Evolutionary conservation across 92 coral and sea anemone species (phyloP), one percentile per base, ranked within the genome.

Genomic region (Scolanthus callimorphus): DNA sequence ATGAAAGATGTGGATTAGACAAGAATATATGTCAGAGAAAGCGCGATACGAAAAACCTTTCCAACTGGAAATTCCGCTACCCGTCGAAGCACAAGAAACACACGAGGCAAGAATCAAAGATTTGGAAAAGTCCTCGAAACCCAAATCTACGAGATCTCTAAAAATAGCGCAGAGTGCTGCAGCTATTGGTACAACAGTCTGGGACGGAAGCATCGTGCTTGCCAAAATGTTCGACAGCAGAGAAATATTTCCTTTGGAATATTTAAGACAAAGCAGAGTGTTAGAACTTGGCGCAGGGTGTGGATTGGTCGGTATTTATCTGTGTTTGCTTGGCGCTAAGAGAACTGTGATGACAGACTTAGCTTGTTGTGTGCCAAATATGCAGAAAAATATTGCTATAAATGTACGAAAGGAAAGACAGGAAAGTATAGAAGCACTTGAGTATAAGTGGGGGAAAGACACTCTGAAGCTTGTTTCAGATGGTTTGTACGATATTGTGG

Each of bases 141-240:
- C 20, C 38, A 19, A 15, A 13, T 23, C 34, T 1, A 41, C 52
- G 8, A 63, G 50, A 25, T 61, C 39, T 17, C 29, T 85, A 24
- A 80, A 57, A 70, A 80, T 91, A 24, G 74, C 70, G 17, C 97
- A 91, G 41, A 91, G 82, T 48, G 83, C 86, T 51, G 47, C 81
- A 10, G 97, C 85, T 4, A 60, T 91, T 27, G 95, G 97, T 8
- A 62, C 89, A n/a, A 91, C 97, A 1, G 97, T 91, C 11, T 86
- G 97, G 96, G 97, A 91, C 59, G 97, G 97, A 4, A 91, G 97
- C 60, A 83, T 91, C 11, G 91, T 83, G 8, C 86, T 91, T 21
- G 96, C 97, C 2, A 91, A 91, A 72, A 91, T 83, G 86, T 83
- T 91, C 77, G 97, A 91, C 68, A 87, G 72, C 60, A 71, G 58